These are phyloP conservation scores for Apostichopus japonicus DNA, from an alignment of 35 echinoderm and acorn worm species.

Conservation along the genomic window DNA sequence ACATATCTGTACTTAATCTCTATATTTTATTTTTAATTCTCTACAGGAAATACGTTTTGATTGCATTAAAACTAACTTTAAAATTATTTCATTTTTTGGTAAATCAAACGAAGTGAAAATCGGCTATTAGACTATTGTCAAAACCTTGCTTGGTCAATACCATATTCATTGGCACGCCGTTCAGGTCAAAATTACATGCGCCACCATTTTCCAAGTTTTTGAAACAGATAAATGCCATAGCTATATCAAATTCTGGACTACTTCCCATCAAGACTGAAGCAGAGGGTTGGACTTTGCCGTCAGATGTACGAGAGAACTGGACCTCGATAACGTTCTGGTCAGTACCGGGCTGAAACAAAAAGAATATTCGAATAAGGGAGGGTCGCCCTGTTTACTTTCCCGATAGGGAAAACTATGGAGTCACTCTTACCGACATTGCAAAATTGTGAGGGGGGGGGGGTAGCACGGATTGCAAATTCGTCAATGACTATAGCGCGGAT, in stretches of 20 bases:
- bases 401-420: neutral
- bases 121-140: too few relatives aligned
- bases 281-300: neutral
- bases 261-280: constrained; percentile 26
- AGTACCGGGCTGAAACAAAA: neutral
- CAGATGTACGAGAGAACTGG: neutral
- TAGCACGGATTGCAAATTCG: neutral
- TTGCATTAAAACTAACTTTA: too few relatives aligned
- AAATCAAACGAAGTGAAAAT: too few relatives aligned
- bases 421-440: too few relatives aligned
- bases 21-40: too few relatives aligned
- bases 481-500: neutral
- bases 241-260: constrained; percentile 1
- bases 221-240: constrained; percentile 8
- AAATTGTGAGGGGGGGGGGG: too few relatives aligned
- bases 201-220: neutral
- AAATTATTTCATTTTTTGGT: too few relatives aligned
- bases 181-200: neutral
- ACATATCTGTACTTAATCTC: too few relatives aligned
- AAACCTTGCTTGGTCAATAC: too few relatives aligned
- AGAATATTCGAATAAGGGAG: neutral
- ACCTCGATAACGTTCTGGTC: neutral
- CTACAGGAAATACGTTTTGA: too few relatives aligned
- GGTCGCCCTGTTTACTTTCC: neutral
- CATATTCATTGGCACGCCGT: neutral